Evolutionary conservation across 2,888 invertebrate species (phyloP), one percentile per base, ranked within the genome.

Genomic region (Leucophenga maculata): DNA sequence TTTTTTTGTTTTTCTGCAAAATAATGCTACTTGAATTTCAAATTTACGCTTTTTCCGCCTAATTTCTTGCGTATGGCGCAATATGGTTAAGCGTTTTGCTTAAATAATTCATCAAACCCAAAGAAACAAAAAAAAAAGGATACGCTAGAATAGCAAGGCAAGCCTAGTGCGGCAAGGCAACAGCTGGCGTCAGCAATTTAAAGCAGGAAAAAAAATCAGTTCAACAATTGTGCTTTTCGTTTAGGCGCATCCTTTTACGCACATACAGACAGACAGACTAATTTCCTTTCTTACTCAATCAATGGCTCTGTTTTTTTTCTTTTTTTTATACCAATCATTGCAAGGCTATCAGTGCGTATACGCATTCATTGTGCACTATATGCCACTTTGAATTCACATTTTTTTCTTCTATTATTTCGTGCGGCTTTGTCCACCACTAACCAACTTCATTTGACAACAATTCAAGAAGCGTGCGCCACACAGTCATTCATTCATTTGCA

Each of bases 231-330:
- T 39, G 39, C 16, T 60, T 60, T 64, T 6, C 62, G 13, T 22
- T 46, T 20, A 26, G 26, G 39, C 3, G 39, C 39, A 31, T 31
- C 59, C 59, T 59, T 59, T 59, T 59, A 50, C 50, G n/a, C 62
- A 64, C 11, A 1, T 16, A 39, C 22, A 62, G 20, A 46, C 20
- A 46, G 44, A 62, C 18, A 48, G 79, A 81, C 83, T 81, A 82
- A 81, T 82, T 83, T 81, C 81, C 80, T 78, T 74, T 79, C 81
- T 79, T 74, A 79, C 78, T 82, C 83, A 81, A 81, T 81, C 83
- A 81, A 81, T 79, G 75, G 32, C 78, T 55, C 9, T 20, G 11
- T 65, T 22, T 18, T n/a, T 44, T 62, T 62, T 70, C 69, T 68
- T 68, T 69, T 71, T 71, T 66, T 16, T 16, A 50, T 6, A 4